Evolutionary conservation across 2,888 invertebrate species (phyloP).

Genomic region (Ectropis crepuscularia): DNA sequence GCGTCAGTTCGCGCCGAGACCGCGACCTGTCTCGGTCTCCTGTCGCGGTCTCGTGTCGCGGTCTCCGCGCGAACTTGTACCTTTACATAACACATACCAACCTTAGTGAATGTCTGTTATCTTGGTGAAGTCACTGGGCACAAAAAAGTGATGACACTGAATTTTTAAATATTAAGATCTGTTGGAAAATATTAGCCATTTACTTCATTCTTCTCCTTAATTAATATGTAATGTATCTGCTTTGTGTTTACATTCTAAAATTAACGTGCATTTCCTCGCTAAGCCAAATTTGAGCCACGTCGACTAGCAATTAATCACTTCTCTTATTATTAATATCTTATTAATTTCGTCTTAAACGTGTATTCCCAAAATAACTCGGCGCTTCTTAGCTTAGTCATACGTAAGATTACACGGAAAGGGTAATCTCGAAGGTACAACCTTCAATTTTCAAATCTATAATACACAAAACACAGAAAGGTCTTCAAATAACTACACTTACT

Average conservation of each 20-base stretch:
- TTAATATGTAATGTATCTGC: conserved; percentile 1
- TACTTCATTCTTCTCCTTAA: neutral
- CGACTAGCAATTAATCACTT: conserved; percentile 67
- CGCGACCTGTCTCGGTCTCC: no score
- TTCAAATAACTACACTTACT: no score
- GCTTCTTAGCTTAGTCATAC: conserved; percentile 35
- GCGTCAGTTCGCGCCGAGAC: no score
- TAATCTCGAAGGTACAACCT: no score
- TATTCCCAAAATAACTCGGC: conserved; percentile 32
- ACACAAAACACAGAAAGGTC: no score
- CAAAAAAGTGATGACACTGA: no score
- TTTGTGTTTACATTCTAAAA: conserved; percentile 28
- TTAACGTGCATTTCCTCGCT: conserved; percentile 44
- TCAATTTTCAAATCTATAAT: no score
- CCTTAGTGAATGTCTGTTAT: no score
- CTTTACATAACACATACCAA: no score
- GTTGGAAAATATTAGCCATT: neutral
- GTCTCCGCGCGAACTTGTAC: no score
- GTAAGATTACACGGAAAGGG: neutral
- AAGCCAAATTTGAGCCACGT: conserved; percentile 53
- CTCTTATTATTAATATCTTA: conserved; percentile 59
- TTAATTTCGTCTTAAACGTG: conserved; percentile 47
- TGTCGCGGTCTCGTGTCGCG: no score
- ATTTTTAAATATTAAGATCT: neutral
- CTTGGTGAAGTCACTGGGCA: no score